Percentiles rank a stretch among this genome's conserved stretches.
These are phyloP conservation scores for Rhinichthys klamathensis DNA, from an alignment of 2,113 vertebrate genomes.

Conservation along the genomic window DNA sequence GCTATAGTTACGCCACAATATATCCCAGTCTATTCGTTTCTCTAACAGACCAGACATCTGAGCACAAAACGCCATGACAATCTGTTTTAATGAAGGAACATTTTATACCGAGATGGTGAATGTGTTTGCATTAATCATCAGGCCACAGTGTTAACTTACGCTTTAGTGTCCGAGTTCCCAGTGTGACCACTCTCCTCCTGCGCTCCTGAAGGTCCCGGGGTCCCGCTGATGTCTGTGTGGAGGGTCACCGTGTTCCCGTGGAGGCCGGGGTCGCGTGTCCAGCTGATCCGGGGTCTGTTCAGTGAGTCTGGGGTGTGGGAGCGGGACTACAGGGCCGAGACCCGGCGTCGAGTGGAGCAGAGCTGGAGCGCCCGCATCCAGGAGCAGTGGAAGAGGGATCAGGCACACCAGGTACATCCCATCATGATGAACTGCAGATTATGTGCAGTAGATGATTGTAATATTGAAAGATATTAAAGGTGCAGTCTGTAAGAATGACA, in stretches of 20 bases:
- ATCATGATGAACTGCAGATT: not conserved
- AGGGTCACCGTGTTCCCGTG: constrained; percentile 65
- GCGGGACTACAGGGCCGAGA: constrained; percentile 81
- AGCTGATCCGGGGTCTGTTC: constrained; percentile 72
- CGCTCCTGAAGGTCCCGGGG: constrained; percentile 47
- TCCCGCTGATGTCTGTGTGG: constrained; percentile 73
- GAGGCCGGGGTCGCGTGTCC: constrained; percentile 53
- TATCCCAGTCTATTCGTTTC: constrained; percentile 35
- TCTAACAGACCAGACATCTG: not conserved
- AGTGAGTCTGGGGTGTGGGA: constrained; percentile 91
- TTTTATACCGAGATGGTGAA: not conserved
- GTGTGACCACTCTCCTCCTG: no score
- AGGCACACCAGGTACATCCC: constrained; percentile 73
- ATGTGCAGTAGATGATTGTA: not conserved
- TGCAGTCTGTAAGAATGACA: no score
- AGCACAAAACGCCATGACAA: not conserved
- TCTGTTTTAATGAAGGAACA: not conserved
- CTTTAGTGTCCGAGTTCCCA: not conserved
- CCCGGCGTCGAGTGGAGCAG: constrained; percentile 83
- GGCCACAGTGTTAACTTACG: not conserved
- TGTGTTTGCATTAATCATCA: not conserved
- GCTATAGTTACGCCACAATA: constrained; percentile 40
- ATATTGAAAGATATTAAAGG: not conserved
- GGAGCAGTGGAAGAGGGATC: constrained; percentile 73
- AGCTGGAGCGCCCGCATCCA: constrained; percentile 89